Evolutionary conservation across 2,113 vertebrate genomes (phyloP).

Genomic region (Zingel zingel): DNA sequence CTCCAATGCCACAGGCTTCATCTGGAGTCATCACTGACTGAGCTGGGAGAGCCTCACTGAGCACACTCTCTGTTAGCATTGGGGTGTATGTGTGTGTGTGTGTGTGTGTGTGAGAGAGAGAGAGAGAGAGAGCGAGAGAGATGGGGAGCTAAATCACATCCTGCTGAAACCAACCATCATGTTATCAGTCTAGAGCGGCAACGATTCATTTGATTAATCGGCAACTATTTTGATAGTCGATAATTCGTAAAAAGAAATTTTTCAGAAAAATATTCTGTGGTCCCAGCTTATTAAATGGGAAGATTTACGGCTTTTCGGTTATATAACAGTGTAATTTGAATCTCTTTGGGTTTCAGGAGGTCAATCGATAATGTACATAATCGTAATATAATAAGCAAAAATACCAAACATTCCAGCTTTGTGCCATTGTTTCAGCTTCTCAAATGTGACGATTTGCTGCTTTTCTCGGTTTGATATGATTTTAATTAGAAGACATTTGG

Average conservation of each 20-base stretch:
- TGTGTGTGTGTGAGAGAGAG: background rate
- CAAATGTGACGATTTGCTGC: background rate
- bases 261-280: background rate
- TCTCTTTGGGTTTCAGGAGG: too few relatives aligned
- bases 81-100: background rate
- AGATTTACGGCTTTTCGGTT: too few relatives aligned
- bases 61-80: background rate
- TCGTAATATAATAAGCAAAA: too few relatives aligned
- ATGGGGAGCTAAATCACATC: constrained; percentile 21
- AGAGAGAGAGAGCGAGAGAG: too few relatives aligned
- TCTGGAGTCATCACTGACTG: constrained; percentile 14
- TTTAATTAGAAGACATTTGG: background rate
- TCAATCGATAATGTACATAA: too few relatives aligned
- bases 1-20: constrained; percentile 34
- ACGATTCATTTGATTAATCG: background rate
- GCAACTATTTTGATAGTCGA: background rate
- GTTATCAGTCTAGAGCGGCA: background rate
- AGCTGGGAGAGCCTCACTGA: constrained; percentile 5
- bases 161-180: background rate
- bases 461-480: background rate
- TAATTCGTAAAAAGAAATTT: background rate
- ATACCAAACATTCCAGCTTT: too few relatives aligned
- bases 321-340: too few relatives aligned
- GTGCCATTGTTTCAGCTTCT: background rate
- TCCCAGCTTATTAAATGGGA: background rate